These are phyloP conservation scores for Characodon lateralis DNA, from an alignment of 2,797 vertebrate genomes.

Conservation along the genomic window DNA sequence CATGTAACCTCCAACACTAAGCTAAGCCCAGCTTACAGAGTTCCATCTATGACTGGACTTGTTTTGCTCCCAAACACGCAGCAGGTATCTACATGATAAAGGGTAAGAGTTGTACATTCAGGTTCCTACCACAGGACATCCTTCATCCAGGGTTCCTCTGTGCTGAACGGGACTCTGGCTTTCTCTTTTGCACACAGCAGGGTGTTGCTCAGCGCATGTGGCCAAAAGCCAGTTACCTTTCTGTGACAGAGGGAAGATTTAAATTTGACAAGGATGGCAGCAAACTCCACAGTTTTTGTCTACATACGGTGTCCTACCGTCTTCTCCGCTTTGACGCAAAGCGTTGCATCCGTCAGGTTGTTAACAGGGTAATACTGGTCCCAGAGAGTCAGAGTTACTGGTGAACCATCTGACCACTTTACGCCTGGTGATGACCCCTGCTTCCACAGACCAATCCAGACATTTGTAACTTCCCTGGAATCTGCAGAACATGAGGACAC, in stretches of 20 bases:
- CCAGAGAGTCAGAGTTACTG: slow-evolving; percentile 88
- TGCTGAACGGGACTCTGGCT: slow-evolving; percentile 63
- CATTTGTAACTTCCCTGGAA: slow-evolving; percentile 79
- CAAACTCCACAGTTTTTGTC: not conserved
- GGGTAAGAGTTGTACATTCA: not conserved
- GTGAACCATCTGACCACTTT: slow-evolving; percentile 87
- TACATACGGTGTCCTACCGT: slow-evolving; percentile 76
- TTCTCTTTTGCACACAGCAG: slow-evolving; percentile 84
- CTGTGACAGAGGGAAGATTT: slow-evolving; percentile 61
- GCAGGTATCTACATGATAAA: not conserved
- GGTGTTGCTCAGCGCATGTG: slow-evolving; percentile 81
- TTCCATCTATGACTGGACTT: not conserved
- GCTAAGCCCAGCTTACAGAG: not conserved
- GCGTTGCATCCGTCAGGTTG: slow-evolving; percentile 68
- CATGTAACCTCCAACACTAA: not conserved
- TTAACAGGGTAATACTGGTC: slow-evolving; percentile 84
- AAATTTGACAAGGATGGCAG: not conserved
- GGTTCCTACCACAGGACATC: slow-evolving; percentile 85
- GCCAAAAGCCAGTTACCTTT: slow-evolving; percentile 86
- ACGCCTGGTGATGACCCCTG: slow-evolving; percentile 74
- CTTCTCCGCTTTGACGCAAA: slow-evolving; percentile 84
- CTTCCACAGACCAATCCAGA: slow-evolving; percentile 91
- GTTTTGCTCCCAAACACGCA: slow-evolving; percentile 8
- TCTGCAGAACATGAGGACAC: slow-evolving; percentile 43
- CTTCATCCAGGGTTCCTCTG: slow-evolving; percentile 73